These are phyloP conservation scores for Eptesicus fuscus DNA, from an alignment of 2,113 vertebrate genomes.

Conservation along the genomic window DNA sequence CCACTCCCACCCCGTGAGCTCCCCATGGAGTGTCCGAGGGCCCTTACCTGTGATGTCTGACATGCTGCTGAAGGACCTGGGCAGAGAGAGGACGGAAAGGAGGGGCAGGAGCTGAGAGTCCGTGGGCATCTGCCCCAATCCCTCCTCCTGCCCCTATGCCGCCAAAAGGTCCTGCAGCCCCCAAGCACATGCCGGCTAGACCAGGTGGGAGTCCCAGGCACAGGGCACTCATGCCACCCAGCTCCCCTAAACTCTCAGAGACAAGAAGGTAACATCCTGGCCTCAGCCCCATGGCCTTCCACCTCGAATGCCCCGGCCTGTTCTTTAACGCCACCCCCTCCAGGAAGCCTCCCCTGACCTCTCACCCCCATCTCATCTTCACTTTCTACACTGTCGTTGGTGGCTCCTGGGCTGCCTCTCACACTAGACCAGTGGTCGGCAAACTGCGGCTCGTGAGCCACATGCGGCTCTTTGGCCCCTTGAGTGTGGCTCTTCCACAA, in stretches of 20 bases:
- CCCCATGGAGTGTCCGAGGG: background rate
- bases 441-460: no score
- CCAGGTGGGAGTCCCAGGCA: background rate
- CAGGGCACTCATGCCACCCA: background rate
- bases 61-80: conserved; percentile 84
- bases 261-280: background rate
- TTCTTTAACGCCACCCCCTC: background rate
- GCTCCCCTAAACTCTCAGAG: background rate
- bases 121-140: background rate
- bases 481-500: no score
- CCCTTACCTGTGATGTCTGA: conserved; percentile 83
- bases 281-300: background rate
- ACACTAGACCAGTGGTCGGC: no score
- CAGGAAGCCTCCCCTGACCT: background rate
- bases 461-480: no score
- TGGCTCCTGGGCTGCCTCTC: background rate
- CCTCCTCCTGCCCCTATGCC: background rate
- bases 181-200: background rate
- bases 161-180: background rate
- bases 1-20: no score
- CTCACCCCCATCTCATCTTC: background rate
- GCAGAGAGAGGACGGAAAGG: background rate
- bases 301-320: background rate
- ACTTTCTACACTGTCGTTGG: background rate
- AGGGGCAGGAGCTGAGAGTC: background rate